Evolutionary conservation across 2,888 invertebrate genomes (phyloP).

Genomic region (Imbricaverruca yamaguchii): DNA sequence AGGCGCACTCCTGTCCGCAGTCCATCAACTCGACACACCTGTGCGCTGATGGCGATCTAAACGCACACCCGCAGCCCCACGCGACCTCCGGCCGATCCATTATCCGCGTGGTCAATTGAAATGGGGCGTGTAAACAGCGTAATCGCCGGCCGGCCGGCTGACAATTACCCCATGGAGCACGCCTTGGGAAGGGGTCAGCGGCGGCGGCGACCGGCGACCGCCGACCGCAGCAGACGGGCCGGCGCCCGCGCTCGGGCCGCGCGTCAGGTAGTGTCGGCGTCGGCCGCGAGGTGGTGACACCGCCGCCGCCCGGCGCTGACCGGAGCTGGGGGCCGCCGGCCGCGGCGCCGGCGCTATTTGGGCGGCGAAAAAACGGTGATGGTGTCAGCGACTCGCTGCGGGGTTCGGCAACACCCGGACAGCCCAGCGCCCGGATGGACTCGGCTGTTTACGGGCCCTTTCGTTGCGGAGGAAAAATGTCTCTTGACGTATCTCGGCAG

Average conservation of each 20-base stretch:
- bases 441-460: too few relatives aligned
- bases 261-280: background rate
- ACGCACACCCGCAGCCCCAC: background rate
- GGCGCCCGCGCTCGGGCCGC: background rate
- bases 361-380: background rate
- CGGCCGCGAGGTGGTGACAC: background rate
- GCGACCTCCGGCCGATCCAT: background rate
- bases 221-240: background rate
- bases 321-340: too few relatives aligned
- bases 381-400: too few relatives aligned
- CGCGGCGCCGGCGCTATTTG: background rate
- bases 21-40: too few relatives aligned
- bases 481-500: too few relatives aligned
- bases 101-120: background rate
- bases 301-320: too few relatives aligned
- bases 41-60: too few relatives aligned
- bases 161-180: background rate
- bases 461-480: too few relatives aligned
- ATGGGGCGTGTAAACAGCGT: constrained; percentile 2
- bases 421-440: too few relatives aligned
- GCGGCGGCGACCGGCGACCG: background rate
- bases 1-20: too few relatives aligned
- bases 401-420: too few relatives aligned
- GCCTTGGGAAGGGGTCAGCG: background rate
- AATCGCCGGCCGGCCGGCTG: background rate